These are phyloP conservation scores for Ormyrus nitidulus DNA, from an alignment of 2,888 invertebrate genomes.

Conservation along the genomic window DNA sequence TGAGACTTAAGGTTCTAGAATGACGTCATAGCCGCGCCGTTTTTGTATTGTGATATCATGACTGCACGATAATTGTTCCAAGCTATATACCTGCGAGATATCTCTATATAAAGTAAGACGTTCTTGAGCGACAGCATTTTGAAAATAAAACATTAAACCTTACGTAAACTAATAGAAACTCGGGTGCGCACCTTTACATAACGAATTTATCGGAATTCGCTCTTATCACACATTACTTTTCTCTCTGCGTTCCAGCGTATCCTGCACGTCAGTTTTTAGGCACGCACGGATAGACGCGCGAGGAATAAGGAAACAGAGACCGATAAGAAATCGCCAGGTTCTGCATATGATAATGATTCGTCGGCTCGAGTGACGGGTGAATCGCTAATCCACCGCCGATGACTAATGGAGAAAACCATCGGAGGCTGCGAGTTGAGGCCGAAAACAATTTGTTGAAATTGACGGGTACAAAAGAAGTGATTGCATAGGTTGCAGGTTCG, in stretches of 20 bases:
- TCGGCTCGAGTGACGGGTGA: not conserved
- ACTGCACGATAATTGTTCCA: too few species aligned
- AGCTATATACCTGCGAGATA: too few species aligned
- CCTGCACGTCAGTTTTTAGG: not conserved
- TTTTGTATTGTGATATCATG: too few species aligned
- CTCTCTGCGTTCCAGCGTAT: not conserved
- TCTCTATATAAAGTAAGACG: too few species aligned
- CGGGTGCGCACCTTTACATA: not conserved
- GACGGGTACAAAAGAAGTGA: too few species aligned
- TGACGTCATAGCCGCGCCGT: too few species aligned
- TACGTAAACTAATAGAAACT: too few species aligned
- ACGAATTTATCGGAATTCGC: not conserved
- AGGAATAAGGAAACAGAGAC: constrained; percentile 24
- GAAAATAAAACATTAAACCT: too few species aligned
- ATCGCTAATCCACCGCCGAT: constrained; percentile 14
- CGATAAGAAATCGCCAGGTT: constrained; percentile 30
- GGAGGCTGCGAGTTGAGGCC: not conserved
- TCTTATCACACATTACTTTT: constrained; percentile 7
- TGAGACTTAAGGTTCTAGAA: too few species aligned
- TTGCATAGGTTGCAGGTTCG: too few species aligned
- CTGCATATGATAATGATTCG: not conserved
- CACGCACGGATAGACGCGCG: constrained; percentile 2
- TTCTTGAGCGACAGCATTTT: too few species aligned
- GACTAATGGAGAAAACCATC: constrained; percentile 36
- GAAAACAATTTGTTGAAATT: not conserved